Percentiles rank a stretch among this genome's conserved stretches.
These are phyloP conservation scores for Diploptera punctata DNA, from an alignment of 2,888 invertebrate genomes.

Conservation along the genomic window DNA sequence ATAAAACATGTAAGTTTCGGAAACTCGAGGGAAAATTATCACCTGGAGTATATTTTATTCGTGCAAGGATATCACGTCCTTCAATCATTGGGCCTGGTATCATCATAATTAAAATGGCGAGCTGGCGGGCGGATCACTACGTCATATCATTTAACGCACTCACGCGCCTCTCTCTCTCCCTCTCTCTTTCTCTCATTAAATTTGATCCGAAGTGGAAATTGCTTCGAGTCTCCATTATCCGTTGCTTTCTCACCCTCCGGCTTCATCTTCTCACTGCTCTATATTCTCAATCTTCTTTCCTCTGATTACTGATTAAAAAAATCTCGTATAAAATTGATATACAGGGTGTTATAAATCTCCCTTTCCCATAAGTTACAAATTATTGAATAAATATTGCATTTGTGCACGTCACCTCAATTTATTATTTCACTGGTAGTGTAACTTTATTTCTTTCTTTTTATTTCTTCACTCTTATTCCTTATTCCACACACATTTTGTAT, in stretches of 20 bases:
- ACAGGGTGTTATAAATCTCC: not conserved
- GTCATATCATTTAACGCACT: conserved; percentile 35
- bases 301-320: conserved; percentile 32
- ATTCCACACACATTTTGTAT: too few relatives aligned
- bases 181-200: conserved; percentile 32
- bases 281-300: conserved; percentile 23
- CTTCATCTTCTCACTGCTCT: conserved; percentile 20
- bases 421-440: too few relatives aligned
- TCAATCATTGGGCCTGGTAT: not conserved
- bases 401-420: too few relatives aligned
- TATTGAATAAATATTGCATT: too few relatives aligned
- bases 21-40: too few relatives aligned
- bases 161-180: not conserved
- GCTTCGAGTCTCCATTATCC: conserved; percentile 34
- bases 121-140: conserved; percentile 6
- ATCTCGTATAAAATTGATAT: not conserved
- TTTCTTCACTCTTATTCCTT: too few relatives aligned
- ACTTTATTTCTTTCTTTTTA: too few relatives aligned
- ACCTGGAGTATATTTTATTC: too few relatives aligned
- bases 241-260: not conserved
- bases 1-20: too few relatives aligned
- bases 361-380: too few relatives aligned
- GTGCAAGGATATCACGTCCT: too few relatives aligned
- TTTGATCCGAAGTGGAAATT: conserved; percentile 32
- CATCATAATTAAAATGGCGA: conserved; percentile 30